Evolutionary conservation across 2,113 vertebrate genomes (phyloP).

Genomic region (Merops nubicus): DNA sequence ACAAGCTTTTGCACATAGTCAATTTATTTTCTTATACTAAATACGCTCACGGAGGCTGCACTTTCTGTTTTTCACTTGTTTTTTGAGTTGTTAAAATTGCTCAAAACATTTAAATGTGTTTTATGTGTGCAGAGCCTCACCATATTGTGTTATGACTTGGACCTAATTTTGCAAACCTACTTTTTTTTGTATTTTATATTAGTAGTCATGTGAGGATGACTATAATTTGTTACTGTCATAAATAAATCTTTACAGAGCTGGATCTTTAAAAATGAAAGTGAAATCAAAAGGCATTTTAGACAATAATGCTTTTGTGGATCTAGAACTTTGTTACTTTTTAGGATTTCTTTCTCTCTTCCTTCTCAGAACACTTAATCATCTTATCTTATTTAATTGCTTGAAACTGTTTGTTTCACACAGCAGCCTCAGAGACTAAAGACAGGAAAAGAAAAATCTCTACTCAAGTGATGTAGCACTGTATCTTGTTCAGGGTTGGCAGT

Average conservation of each 20-base stretch:
- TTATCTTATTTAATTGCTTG: neutral
- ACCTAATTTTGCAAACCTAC: neutral
- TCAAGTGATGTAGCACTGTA: neutral
- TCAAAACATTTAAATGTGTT: neutral
- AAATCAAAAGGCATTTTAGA: neutral
- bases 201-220: neutral
- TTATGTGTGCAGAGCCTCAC: neutral
- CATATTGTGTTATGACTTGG: neutral
- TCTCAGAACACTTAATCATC: neutral
- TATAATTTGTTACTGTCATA: neutral
- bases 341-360: neutral
- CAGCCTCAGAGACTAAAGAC: neutral
- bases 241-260: neutral
- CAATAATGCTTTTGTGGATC: neutral
- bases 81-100: neutral
- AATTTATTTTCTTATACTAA: neutral
- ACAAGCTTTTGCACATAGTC: neutral
- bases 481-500: neutral
- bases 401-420: neutral
- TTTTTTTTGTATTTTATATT: slow-evolving; percentile 21
- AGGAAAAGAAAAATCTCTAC: neutral
- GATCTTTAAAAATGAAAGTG: neutral
- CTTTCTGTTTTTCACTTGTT: neutral
- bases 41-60: neutral
- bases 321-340: neutral